A percentile compares a stretch with the other conserved stretches of the same genome.
Conservation (phyloP, 2,797 vertebrate genomes). For the Cheirogaleus major region DNA sequence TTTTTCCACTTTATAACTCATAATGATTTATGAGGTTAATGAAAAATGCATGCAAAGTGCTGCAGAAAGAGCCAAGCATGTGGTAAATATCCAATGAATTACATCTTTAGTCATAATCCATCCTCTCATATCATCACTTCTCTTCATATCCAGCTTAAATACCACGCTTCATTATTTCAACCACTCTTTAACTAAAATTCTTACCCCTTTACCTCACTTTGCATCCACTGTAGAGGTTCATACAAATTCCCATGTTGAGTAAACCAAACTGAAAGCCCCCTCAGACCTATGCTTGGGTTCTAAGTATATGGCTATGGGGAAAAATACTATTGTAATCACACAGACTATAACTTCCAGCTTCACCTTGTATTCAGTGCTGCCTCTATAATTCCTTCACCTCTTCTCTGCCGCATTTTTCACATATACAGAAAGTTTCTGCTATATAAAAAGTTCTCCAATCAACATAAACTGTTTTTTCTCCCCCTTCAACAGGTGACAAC, state of each 20-base stretch:
- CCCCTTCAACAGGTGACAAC: not conserved
- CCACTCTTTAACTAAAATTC: not conserved
- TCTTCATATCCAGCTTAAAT: not conserved
- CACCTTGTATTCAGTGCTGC: not conserved
- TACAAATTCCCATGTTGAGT: not conserved
- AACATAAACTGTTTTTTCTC: not conserved
- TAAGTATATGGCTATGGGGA: not conserved
- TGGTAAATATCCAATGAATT: not conserved
- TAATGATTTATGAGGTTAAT: not conserved
- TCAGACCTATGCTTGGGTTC: not conserved
- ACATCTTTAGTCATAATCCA: not conserved
- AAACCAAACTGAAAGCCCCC: not conserved
- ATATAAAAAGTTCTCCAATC: not conserved
- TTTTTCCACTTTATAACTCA: constrained; percentile 13
- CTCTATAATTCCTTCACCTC: not conserved
- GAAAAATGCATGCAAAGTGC: not conserved
- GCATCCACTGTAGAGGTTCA: not conserved
- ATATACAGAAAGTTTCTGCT: not conserved
- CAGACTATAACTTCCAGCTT: not conserved
- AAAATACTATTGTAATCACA: not conserved
- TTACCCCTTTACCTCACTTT: not conserved
- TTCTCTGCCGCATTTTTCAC: not conserved
- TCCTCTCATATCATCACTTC: not conserved
- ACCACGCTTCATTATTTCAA: not conserved
- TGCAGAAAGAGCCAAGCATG: not conserved